Percentiles rank a stretch among this genome's conserved stretches.
Conservation (phyloP, 2,113 vertebrate species). For the Hemibagrus wyckioides region DNA sequence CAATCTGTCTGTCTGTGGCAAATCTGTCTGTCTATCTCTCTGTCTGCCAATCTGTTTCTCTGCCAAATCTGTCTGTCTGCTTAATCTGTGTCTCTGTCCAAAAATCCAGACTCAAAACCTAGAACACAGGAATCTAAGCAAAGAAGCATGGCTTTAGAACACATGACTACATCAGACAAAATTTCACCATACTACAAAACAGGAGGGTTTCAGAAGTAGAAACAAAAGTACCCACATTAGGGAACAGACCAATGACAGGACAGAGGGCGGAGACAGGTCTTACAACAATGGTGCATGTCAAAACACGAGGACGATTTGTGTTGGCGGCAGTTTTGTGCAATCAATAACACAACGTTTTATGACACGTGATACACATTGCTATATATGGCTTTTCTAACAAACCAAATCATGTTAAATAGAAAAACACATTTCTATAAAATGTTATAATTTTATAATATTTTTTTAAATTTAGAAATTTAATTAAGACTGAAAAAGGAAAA, state of each 20-base stretch:
- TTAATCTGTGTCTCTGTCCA: no score
- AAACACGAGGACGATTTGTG: background rate
- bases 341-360: background rate
- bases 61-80: no score
- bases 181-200: background rate
- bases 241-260: background rate
- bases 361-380: background rate
- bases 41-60: no score
- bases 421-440: no score
- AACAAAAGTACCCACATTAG: background rate
- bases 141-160: background rate
- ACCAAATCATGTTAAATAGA: no score
- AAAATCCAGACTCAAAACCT: background rate
- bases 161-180: background rate
- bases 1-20: no score
- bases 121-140: background rate
- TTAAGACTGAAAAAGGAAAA: no score
- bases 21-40: no score
- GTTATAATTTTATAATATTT: no score
- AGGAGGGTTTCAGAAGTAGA: background rate
- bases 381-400: background rate
- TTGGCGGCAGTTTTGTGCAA: background rate
- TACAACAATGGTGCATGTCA: background rate
- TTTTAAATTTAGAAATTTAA: no score
- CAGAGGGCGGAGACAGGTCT: no score